Evolutionary conservation across 2,888 invertebrate species (phyloP).

Genomic region (Apamea crenata): DNA sequence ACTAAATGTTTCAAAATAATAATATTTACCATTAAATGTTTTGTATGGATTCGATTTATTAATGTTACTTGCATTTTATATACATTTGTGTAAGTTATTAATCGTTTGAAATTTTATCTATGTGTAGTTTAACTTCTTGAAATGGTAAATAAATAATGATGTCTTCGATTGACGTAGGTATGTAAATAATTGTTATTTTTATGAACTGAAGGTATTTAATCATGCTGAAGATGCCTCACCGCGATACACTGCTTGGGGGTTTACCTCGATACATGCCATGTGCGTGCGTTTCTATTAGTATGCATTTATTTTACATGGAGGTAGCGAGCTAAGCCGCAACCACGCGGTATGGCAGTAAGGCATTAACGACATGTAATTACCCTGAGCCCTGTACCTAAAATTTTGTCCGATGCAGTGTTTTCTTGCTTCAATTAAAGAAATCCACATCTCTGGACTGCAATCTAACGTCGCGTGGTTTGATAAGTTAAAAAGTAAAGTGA

Average conservation of each 20-base stretch:
- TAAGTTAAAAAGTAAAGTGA: not conserved
- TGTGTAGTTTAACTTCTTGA: conserved; percentile 56
- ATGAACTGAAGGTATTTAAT: not conserved
- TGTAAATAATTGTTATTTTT: conserved; percentile 53
- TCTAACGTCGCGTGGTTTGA: not conserved
- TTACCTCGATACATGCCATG: not conserved
- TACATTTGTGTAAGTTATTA: conserved; percentile 65
- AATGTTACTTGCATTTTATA: conserved; percentile 71
- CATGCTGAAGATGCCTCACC: too few species aligned
- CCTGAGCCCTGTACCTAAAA: conserved; percentile 25
- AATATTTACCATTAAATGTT: conserved; percentile 58
- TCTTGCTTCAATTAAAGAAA: conserved; percentile 29
- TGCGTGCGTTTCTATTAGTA: not conserved
- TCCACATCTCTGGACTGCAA: not conserved
- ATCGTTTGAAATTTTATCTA: conserved; percentile 67
- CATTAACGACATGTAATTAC: not conserved
- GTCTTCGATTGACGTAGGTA: conserved; percentile 60
- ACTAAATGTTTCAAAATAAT: conserved; percentile 45
- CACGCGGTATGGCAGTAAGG: not conserved
- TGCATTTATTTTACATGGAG: not conserved
- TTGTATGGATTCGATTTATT: conserved; percentile 68
- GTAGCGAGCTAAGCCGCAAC: not conserved
- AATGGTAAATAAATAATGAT: conserved; percentile 53
- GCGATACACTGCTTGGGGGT: not conserved
- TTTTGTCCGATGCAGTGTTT: conserved; percentile 1